Evolutionary conservation across 2,797 vertebrate species (phyloP), one percentile per base, ranked within the genome.

Genomic region (Chelon labrosus): DNA sequence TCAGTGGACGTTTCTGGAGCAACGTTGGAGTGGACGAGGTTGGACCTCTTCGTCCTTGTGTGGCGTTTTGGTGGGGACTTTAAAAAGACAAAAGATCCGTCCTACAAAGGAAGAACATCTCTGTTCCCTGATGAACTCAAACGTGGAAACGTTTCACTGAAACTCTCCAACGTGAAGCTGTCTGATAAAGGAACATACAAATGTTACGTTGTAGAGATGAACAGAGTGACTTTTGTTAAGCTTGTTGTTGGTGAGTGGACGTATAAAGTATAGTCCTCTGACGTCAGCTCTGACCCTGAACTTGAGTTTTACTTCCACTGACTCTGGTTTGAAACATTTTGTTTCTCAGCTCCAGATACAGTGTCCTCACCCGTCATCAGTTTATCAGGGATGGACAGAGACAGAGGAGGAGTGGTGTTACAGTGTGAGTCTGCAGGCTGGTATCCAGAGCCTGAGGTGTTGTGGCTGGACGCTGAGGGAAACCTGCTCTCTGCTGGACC

Each of bases 111-210:
- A 10, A 81, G 90, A 44, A 77, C 86, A 2, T 39, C 50, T 2
- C 46, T 91, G 44, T 88, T 79, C 22, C 31, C 0, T 1, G 54
- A 54, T 19, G 54, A 85, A 10, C 52, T 92, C 47, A 31, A 17
- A 11, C 37, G 47, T 0, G 44, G 73, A 0, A 37, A 68, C 52
- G 3, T 53, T 14, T 75, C 72, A 3, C 64, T 91, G 25, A 64
- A 70, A 61, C 75, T 91, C n/a, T 75, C 53, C 39, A 51, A 55
- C 0, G 65, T 85, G 8, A 44, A 1, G 2, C 1, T 81, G 2
- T 68, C 66, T 0, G 91, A 92, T n/a, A 19, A 76, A 13, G 91
- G 89, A 31, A 52, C 14, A 2, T 91, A 92, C 46, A 85, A 9
- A 10, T 89, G 90, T 66, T 0, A 50, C 3, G 9, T 89, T 62